phyloP scores from a whole-genome alignment of 2,888 invertebrate genomes.

The Tachina fera region DNA sequence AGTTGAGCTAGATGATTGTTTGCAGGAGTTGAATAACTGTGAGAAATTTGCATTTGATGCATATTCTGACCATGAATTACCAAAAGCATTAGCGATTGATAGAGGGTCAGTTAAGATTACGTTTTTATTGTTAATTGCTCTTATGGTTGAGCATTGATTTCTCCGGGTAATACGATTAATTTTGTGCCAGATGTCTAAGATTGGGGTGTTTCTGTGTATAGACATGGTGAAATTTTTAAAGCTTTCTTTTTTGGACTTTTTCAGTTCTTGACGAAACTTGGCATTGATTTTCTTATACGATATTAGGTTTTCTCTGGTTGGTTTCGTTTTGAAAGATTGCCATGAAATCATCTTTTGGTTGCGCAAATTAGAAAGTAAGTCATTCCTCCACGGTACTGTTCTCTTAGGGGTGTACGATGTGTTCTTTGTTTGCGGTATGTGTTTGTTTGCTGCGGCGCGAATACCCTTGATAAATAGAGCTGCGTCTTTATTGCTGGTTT shows the following conservation, averaged over 20 bases:
- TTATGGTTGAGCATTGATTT: no score
- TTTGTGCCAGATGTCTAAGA: constrained; percentile 30
- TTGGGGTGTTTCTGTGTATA: constrained; percentile 3
- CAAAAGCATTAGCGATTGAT: no score
- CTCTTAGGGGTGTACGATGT: not conserved
- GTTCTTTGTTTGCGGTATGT: constrained; percentile 33
- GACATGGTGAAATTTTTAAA: constrained; percentile 44
- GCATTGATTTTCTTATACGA: constrained; percentile 12
- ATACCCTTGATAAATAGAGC: constrained; percentile 11
- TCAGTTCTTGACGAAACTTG: constrained; percentile 35
- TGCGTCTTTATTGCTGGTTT: constrained; percentile 26
- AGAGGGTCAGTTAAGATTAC: no score
- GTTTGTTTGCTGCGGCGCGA: constrained; percentile 8
- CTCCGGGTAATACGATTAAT: constrained; percentile 13
- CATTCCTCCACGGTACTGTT: constrained; percentile 23
- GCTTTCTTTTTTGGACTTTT: constrained; percentile 27
- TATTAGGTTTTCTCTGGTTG: not conserved
- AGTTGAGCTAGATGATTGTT: not conserved
- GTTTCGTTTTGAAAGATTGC: constrained; percentile 6
- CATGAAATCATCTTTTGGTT: constrained; percentile 10
- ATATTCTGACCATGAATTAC: not conserved
- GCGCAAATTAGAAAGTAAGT: not conserved
- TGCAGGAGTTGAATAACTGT: not conserved
- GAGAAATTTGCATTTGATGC: constrained; percentile 14
- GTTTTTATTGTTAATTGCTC: no score